phyloP scores from a whole-genome alignment of 2,797 vertebrate genomes.

The Crypturellus tataupa region DNA sequence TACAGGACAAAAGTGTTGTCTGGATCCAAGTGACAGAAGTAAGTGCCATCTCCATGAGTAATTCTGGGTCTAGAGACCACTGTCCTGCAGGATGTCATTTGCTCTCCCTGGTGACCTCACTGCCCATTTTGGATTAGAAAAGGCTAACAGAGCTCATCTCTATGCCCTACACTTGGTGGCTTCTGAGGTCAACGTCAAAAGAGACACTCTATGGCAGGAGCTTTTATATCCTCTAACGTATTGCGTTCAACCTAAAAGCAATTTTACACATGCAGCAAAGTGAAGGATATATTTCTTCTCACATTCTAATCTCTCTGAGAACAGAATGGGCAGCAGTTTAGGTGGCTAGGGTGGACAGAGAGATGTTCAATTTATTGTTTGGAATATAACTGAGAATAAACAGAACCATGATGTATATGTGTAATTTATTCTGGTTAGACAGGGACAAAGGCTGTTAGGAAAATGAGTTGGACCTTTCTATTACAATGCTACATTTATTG shows the following conservation, averaged over 20 bases:
- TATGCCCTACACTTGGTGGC: not conserved
- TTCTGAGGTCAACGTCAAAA: not conserved
- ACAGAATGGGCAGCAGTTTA: not conserved
- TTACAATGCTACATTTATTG: constrained; percentile 24
- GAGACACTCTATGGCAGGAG: not conserved
- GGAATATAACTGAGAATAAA: constrained; percentile 13
- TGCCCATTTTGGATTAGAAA: not conserved
- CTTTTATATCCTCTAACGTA: not conserved
- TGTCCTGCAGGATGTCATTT: not conserved
- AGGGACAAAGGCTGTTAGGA: constrained; percentile 11
- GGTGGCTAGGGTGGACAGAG: not conserved
- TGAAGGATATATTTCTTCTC: not conserved
- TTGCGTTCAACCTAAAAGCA: not conserved
- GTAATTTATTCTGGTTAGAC: not conserved
- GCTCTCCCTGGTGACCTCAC: not conserved
- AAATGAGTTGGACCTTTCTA: constrained; percentile 20
- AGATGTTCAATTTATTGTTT: constrained; percentile 17
- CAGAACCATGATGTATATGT: not conserved
- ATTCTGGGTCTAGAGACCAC: not conserved
- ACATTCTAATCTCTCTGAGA: not conserved
- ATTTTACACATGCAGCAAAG: not conserved
- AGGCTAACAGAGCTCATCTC: not conserved
- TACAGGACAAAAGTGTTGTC: not conserved
- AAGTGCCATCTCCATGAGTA: not conserved
- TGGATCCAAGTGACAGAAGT: not conserved